Base-by-base conservation (phyloP, 2,888 invertebrate genomes). In the Oxystoma pomonae region DNA sequence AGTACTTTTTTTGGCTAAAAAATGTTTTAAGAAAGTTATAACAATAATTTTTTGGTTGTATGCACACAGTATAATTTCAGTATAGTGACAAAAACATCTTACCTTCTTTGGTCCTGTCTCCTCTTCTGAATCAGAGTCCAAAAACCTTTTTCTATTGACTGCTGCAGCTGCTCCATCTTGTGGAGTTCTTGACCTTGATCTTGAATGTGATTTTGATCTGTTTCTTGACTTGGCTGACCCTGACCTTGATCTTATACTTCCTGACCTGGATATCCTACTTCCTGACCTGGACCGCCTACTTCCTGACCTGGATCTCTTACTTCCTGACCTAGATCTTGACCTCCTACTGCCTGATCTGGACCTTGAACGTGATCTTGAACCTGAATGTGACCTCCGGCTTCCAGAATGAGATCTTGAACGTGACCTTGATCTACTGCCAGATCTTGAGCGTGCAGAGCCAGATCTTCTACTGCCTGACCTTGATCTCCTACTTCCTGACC, bases 111-210 rank as follows among this genome's bases (percentile, higher is more conserved):
- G 61, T 57, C 53, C 55, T 49, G 51, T 19, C 17, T 64, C 20
- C 74, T 81, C 84, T 65, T 88, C 88, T 0, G 87, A 87, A 71
- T 87, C 87, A 1, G 86, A 86, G 21, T 84, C 73, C 57, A 84
- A 75, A 61, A 78, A 74, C 18, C 80, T 78, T 67, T 79, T 80
- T 69, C 69, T 60, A 51, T 57, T 64, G 51, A 21, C 49, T 9
- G n/a, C 50, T 5, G 1, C 49, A 64, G 63, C 67, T 55, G 62
- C 61, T 58, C 58, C 66, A 1, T 66, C 21, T 49, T 72, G 72
- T 59, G 68, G 68, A 19, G 72, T 71, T 53, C 66, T 66, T 19
- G 70, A 68, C 35, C 67, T 55, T 9, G 70, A 71, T 5, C 69
- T 63, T 20, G 64, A 64, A 3, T 50, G 9, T 50, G 71, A 70